phyloP scores from a whole-genome alignment of 2,888 invertebrate genomes.

The Hydroisotoma schaefferi region DNA sequence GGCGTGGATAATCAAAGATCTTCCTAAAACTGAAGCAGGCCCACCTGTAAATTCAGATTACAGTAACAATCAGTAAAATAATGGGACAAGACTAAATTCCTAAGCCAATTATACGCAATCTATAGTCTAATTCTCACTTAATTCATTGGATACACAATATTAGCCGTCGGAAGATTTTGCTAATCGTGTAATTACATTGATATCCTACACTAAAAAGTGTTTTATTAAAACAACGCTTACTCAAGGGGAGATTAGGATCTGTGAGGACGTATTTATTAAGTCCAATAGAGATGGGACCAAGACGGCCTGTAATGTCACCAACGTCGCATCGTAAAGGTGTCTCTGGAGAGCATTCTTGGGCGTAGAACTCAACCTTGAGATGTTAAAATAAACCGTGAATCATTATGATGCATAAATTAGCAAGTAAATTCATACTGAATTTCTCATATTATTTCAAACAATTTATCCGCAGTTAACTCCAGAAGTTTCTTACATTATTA shows the following conservation, averaged over 20 bases:
- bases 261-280: conserved; percentile 70
- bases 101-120: background rate
- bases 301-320: conserved; percentile 79
- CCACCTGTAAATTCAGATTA: conserved; percentile 56
- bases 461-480: background rate
- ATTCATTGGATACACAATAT: no score
- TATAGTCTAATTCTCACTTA: background rate
- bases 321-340: conserved; percentile 87
- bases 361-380: conserved; percentile 72
- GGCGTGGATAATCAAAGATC: conserved; percentile 78
- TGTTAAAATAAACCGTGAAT: no score
- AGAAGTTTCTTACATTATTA: conserved; percentile 64
- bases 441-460: background rate
- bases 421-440: background rate
- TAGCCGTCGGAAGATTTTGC: no score
- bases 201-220: no score
- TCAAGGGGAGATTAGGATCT: conserved; percentile 81
- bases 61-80: background rate
- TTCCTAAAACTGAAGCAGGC: conserved; percentile 71
- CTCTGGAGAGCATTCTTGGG: conserved; percentile 79
- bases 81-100: background rate
- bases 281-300: conserved; percentile 80
- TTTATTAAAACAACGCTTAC: conserved; percentile 49
- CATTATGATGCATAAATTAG: background rate
- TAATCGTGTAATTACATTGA: no score